Evolutionary conservation across 2,797 vertebrate genomes (phyloP), one percentile per base, ranked within the genome.

Genomic region (Pseudochromis fuscus): DNA sequence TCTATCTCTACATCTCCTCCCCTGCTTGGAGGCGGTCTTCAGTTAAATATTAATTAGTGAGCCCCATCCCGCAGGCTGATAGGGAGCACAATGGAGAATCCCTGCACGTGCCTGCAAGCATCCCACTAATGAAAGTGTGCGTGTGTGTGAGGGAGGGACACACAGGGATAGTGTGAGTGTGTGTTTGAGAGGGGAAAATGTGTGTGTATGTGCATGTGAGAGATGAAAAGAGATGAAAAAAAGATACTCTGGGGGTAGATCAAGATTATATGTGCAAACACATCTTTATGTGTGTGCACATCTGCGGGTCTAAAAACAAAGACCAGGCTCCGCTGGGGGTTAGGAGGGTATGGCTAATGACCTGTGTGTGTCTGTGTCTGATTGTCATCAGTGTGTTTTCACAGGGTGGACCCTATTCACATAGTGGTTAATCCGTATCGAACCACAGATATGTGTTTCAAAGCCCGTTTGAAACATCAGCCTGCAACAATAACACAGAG

Each of bases 1-100:
- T 75, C 73, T 69, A 85, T 90, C 88, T 69, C 61, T 55, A 38
- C 81, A 84, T 92, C 87, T 70, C 82, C 83, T 73, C 81, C 85
- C 69, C 53, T 69, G 77, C 87, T 91, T 31, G 37, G 78, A 91
- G 82, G 86, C 76, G 58, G 75, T 79, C 86, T 90, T 87, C 81
- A 70, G 91, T 94, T 94, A 94, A 93, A 93, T 93, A 93, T 94
- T 94, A 94, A 95, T 94, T 93, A 94, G 90, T 77, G 81, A 79
- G 67, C 69, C 85, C 71, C 84, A 79, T 93, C 89, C 91, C 82
- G 79, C 79, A 71, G 91, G 91, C 92, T 88, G 87, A 90, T 90
- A 84, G 84, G 82, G 75, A 81, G 80, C 87, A 91, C 91, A 92
- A 91, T 91, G 81, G 88, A 88, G 91, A 79, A 87, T 88, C 91